These are phyloP conservation scores for Anthonomus grandis DNA, from an alignment of 1,140 invertebrate genomes.

Conservation along the genomic window DNA sequence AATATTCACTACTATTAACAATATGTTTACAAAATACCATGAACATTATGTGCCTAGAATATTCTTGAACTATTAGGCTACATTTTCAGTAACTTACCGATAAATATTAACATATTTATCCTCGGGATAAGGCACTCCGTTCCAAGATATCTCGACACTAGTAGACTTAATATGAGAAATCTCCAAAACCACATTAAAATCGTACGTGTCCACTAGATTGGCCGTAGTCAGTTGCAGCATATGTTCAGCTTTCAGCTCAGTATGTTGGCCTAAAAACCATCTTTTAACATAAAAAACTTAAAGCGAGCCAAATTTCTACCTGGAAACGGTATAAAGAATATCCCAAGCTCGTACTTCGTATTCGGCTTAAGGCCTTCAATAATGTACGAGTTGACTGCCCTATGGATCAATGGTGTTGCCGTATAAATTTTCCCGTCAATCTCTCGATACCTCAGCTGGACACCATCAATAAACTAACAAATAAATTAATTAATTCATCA, in stretches of 20 bases:
- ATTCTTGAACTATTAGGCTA: no score
- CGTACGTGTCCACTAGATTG: slow-evolving; percentile 57
- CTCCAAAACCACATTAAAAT: slow-evolving; percentile 74
- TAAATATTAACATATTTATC: slow-evolving; percentile 91
- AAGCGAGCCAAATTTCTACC: not conserved
- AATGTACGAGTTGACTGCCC: slow-evolving; percentile 67
- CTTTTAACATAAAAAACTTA: not conserved
- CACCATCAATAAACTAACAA: slow-evolving; percentile 62
- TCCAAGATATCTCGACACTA: slow-evolving; percentile 75
- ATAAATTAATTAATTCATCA: not conserved
- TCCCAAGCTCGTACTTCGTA: slow-evolving; percentile 71
- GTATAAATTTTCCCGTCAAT: slow-evolving; percentile 67
- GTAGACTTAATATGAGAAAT: slow-evolving; percentile 70
- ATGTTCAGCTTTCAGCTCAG: slow-evolving; percentile 66
- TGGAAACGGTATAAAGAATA: slow-evolving; percentile 72
- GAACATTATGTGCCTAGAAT: no score
- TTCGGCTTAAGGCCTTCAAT: slow-evolving; percentile 70
- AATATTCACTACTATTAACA: not conserved
- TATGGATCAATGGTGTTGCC: slow-evolving; percentile 73
- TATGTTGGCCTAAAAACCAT: slow-evolving; percentile 57
- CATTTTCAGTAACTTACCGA: no score
- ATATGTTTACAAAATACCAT: not conserved
- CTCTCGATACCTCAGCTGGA: slow-evolving; percentile 70
- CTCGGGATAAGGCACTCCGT: slow-evolving; percentile 78
- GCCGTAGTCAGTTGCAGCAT: slow-evolving; percentile 63